A percentile compares a stretch with the other conserved stretches of the same genome.
These are phyloP conservation scores for Trigoniulus corallinus DNA, from an alignment of 1,140 invertebrate genomes.

Conservation along the genomic window DNA sequence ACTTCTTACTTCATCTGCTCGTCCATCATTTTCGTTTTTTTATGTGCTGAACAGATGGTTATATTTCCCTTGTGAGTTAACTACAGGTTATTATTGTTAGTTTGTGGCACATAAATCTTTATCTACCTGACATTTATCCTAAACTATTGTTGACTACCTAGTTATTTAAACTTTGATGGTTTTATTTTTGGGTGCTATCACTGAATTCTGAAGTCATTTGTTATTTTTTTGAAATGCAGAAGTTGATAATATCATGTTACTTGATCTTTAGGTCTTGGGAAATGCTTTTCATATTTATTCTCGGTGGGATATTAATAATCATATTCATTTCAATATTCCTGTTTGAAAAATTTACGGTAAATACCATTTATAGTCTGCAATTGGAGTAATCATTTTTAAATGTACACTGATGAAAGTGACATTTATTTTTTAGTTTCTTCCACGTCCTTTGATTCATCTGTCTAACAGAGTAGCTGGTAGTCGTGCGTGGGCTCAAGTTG, in stretches of 20 bases:
- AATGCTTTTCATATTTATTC: not conserved
- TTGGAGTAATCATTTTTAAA: not conserved
- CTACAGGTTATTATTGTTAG: not conserved
- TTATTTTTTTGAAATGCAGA: not conserved
- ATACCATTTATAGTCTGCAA: not conserved
- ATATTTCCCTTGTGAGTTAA: constrained; percentile 49
- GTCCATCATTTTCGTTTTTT: constrained; percentile 41
- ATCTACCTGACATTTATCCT: no score
- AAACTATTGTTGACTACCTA: not conserved
- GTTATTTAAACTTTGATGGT: not conserved
- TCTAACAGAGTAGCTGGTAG: constrained; percentile 7
- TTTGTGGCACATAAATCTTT: no score
- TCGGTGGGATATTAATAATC: not conserved
- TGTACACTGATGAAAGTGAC: not conserved
- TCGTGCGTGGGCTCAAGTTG: constrained; percentile 9
- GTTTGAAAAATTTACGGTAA: constrained; percentile 16
- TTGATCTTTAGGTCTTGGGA: constrained; percentile 2
- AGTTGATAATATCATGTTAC: no score
- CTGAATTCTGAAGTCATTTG: no score
- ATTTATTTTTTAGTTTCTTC: constrained; percentile 5
- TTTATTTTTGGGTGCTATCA: not conserved
- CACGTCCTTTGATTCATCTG: constrained; percentile 2
- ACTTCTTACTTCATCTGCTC: constrained; percentile 66
- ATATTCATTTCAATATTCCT: constrained; percentile 15
- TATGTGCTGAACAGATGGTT: constrained; percentile 25